A percentile compares a stretch with the other conserved stretches of the same genome.
These are phyloP conservation scores for Epinephelus fuscoguttatus DNA, from an alignment of 2,113 vertebrate genomes.

Conservation along the genomic window DNA sequence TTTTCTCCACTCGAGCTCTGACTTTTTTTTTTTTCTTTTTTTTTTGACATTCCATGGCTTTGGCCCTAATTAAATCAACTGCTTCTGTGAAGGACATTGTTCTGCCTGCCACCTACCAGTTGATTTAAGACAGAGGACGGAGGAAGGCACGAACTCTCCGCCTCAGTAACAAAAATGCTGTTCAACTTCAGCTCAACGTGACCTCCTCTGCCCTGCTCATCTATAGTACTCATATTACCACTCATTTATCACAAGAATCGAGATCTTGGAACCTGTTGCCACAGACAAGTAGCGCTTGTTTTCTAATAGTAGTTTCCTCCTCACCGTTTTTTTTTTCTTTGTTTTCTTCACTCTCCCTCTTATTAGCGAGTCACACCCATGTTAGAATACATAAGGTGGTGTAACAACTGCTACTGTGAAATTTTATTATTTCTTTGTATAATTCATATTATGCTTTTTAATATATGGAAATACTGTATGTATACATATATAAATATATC, in stretches of 20 bases:
- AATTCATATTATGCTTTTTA: constrained; percentile 83
- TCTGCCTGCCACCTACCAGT: constrained; percentile 43
- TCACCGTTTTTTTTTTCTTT: constrained; percentile 35
- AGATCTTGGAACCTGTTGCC: constrained; percentile 30
- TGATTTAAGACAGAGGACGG: constrained; percentile 26
- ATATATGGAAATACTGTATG: constrained; percentile 84
- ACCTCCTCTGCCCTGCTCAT: constrained; percentile 30
- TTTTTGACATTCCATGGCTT: constrained; percentile 69
- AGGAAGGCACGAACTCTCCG: constrained; percentile 22
- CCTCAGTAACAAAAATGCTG: constrained; percentile 42
- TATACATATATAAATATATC: constrained; percentile 82
- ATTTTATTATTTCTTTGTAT: constrained; percentile 79
- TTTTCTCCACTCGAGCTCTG: constrained; percentile 77
- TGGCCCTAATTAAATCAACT: constrained; percentile 48
- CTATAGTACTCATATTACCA: constrained; percentile 31
- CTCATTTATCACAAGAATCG: constrained; percentile 46
- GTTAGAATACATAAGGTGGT: constrained; percentile 78
- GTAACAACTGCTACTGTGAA: constrained; percentile 86
- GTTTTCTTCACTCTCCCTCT: constrained; percentile 45
- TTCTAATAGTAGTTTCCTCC: constrained; percentile 27
- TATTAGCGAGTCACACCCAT: constrained; percentile 69
- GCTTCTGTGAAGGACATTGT: constrained; percentile 58
- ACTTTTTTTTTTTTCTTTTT: constrained; percentile 18
- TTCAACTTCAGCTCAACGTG: constrained; percentile 25
- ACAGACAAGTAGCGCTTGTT: constrained; percentile 51